Base-by-base conservation (phyloP, 2,113 vertebrate genomes). In the Rhadina sibilatrix region DNA sequence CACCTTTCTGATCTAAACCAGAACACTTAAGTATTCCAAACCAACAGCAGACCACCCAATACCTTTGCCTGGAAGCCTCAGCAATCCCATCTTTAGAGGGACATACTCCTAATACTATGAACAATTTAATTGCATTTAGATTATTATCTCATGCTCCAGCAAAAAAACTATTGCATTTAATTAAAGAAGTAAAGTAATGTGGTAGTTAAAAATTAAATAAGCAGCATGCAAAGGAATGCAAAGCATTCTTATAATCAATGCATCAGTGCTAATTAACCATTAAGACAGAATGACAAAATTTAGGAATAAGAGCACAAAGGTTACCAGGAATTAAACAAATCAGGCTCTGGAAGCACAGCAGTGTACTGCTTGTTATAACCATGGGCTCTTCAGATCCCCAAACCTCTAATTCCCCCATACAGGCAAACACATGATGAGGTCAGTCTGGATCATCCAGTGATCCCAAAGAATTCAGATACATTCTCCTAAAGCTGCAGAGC, bases 1-100 rank as follows among this genome's bases (percentile, higher is more conserved):
- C 97, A 97, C 96, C 94, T 97, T 97, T 94, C 94, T 98, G 97
- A 97, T 97, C 89, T 96, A 97, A 97, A 97, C 33, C 95, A 96
- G 96, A 91, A 90, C 95, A 83, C 96, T 96, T 94, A 94, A 97
- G 76, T 95, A 95, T 97, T 96, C 88, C 87, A 92, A 95, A 96
- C 80, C 90, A 96, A 94, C 46, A 94, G 85, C 91, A 96, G 97
- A 97, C 97, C 98, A 98, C 98, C 97, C 97, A 97, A 97, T 68
- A 96, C 93, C 89, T 92, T 88, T 84, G 93, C 94, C 95, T 97
- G 52, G 92, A 96, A 97, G 93, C 82, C 78, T 94, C 95, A 94
- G 97, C 90, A 97, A 94, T 50, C 82, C 84, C 84, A 88, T 96
- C 93, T 96, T 97, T 96, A 87, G 94, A 89, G 89, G 68, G 72